Percentiles rank a stretch among this genome's conserved stretches.
These are phyloP conservation scores for Pluvianellus socialis DNA, from an alignment of 2,113 vertebrate genomes.

Conservation along the genomic window DNA sequence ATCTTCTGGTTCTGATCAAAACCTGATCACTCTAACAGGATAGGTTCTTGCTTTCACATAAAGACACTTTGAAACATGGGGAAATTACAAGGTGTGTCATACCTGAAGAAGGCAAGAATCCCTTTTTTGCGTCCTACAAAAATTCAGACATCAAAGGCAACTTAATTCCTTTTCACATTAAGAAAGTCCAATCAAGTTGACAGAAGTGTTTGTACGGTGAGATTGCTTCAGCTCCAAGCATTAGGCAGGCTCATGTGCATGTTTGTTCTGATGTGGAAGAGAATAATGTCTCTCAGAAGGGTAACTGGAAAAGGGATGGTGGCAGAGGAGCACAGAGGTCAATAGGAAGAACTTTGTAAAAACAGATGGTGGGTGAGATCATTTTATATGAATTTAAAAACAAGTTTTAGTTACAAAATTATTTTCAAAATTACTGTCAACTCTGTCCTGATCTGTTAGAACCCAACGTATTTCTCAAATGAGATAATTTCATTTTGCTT, in stretches of 20 bases:
- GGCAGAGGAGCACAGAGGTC: rapidly evolving
- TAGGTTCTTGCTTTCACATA: background rate
- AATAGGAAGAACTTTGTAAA: background rate
- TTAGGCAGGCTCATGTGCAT: rapidly evolving
- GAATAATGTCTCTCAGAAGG: background rate
- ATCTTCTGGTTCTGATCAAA: background rate
- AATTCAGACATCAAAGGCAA: background rate
- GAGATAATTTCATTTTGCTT: background rate
- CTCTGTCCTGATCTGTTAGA: background rate
- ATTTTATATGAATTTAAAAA: background rate
- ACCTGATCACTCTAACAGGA: background rate
- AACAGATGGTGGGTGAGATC: background rate
- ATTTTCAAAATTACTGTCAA: background rate
- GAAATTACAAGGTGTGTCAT: background rate
- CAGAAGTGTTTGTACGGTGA: background rate
- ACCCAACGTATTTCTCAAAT: background rate
- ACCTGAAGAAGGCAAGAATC: background rate
- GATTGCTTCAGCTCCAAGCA: background rate
- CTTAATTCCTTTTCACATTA: background rate
- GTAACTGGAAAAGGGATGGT: background rate
- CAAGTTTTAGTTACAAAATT: background rate
- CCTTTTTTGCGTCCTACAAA: background rate
- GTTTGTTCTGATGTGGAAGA: background rate
- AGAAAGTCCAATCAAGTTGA: background rate
- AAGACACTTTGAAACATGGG: background rate